Evolutionary conservation across 2,888 invertebrate species (phyloP), one percentile per base, ranked within the genome.

Genomic region (Apodemia hepburni): DNA sequence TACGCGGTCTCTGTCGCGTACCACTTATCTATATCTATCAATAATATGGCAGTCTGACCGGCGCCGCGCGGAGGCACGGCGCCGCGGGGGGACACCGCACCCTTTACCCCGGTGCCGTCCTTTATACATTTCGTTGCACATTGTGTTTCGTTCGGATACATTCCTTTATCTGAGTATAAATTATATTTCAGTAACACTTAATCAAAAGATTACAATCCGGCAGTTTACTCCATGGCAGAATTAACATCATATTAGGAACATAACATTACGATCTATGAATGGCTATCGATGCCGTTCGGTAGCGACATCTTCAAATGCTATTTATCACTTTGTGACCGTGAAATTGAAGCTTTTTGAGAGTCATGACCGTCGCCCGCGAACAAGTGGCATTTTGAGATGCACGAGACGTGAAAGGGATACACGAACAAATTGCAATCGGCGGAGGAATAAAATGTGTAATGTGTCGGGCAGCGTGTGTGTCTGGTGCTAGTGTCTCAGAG

Each of bases 401-500:
- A 42, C 15, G 3, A 15, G 15, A 5, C 0, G 15, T 42, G 15
- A 42, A 42, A 35, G 9, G 11, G 35, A 8, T 8, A 35, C 42
- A 15, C n/a, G 1, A 42, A 15, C 15, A 42, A 42, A 42, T 4
- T 42, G 42, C 42, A 42, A 42, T 42, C 4, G 3, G 42, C 4
- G 15, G 38, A 38, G 6, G 6, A 29, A 29, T 29, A 35, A 35
- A 35, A 35, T 35, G 2, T 11, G 11, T 35, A 35, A 6, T 8
- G 35, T 1, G 4, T 15, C 6, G 8, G 17, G 54, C 80, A 70
- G 77, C 69, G 70, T 82, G 51, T 81, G 64, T 74, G 65, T 64
- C n/a, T n/a, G n/a, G n/a, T n/a, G 83, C 71, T 65, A 35, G 77
- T 72, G 61, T 70, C 70, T 62, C 71, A 83, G 18, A 85, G 76